Conservation (phyloP, 2,113 vertebrate genomes). For the Loxodonta africana region DNA sequence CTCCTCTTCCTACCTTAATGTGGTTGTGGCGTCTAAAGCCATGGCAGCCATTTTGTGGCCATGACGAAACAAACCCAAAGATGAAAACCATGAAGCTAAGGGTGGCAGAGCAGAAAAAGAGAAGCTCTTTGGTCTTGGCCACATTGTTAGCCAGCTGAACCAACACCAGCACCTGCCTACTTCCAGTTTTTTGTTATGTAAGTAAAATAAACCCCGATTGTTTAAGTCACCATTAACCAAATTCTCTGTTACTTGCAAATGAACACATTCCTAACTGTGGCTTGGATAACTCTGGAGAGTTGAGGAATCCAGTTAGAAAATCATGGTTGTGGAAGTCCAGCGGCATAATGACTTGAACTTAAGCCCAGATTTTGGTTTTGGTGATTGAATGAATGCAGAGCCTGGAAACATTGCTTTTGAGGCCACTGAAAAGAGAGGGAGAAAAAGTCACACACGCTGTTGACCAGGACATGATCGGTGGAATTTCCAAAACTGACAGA, state of each 20-base stretch:
- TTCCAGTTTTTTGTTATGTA: not conserved
- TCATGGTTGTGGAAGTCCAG: not conserved
- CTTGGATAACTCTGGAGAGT: constrained; percentile 22
- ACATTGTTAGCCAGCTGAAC: not conserved
- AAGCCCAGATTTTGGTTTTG: not conserved
- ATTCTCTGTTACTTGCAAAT: not conserved
- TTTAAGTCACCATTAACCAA: not conserved
- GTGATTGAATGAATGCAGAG: not conserved
- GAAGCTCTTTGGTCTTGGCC: not conserved
- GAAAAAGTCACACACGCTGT: not conserved
- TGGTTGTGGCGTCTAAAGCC: not conserved
- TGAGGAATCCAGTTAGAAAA: not conserved
- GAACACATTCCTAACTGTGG: not conserved
- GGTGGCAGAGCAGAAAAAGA: not conserved
- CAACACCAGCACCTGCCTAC: not conserved
- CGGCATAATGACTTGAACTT: not conserved
- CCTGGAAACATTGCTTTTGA: not conserved
- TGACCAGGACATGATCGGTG: not conserved
- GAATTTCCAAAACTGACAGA: not conserved
- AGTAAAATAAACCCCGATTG: not conserved
- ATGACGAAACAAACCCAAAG: not conserved
- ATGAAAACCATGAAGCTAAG: not conserved
- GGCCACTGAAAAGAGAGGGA: constrained; percentile 21
- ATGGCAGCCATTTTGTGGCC: not conserved
- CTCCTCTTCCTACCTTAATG: not conserved